Evolutionary conservation across 2,113 vertebrate genomes (phyloP), one percentile per base, ranked within the genome.

Genomic region (Sardina pilchardus): DNA sequence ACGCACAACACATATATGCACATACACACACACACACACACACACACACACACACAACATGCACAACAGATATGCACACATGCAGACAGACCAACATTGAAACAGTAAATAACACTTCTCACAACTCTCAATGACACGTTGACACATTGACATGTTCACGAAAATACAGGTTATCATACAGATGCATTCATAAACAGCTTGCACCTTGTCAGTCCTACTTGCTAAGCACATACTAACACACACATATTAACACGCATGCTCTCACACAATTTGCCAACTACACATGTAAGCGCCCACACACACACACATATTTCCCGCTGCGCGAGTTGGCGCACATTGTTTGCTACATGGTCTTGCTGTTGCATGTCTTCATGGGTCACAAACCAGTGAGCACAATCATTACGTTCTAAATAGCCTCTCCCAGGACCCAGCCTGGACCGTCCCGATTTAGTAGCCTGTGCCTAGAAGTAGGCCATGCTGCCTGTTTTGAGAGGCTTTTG

Each of bases 301-400:
- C n/a, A 71, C 63, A 34, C 59, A 21, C 59, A n/a, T n/a, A 4
- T 63, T 26, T n/a, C 34, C 63, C 2, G 30, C 30, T 36, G 30
- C n/a, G n/a, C 10, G n/a, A 12, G 10, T 16, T 50, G 10, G 48
- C 17, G 48, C 9, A 50, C 48, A 50, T 50, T 50, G 48, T 50
- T 50, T 71, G 63, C n/a, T 71, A 7, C 30, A 34, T 78, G 71
- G 17, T 78, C 30, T 78, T 78, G 16, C 71, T 36, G 10, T 78
- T 78, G 71, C 71, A 78, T 78, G 71, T 34, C 34, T 78, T 78
- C 71, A 78, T 78, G 71, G 71, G 71, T 78, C 71, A 78, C 34
- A 78, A 4, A 78, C 71, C 71, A 39, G 71, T 78, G 71, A 78
- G 71, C 71, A 78, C 88, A 87, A 82, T 78, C 75, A 81, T 43